phyloP scores from a whole-genome alignment of 2,888 invertebrate genomes.

The Aelia acuminata region DNA sequence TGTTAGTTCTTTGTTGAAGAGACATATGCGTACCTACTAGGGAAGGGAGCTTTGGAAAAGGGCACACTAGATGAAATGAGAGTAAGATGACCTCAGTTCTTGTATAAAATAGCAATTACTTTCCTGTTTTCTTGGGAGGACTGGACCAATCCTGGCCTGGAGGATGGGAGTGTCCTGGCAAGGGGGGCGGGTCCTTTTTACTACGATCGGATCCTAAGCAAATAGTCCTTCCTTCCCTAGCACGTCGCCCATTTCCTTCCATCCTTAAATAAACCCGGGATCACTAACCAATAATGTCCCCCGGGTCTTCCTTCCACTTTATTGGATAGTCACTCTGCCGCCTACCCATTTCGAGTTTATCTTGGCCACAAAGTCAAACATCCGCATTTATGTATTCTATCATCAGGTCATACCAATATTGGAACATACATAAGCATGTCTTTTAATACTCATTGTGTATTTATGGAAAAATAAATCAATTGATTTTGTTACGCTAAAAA shows the following conservation, averaged over 20 bases:
- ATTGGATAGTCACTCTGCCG: neutral
- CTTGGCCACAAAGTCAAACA: neutral
- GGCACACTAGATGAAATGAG: neutral
- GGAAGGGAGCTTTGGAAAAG: neutral
- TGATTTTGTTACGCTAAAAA: too few species aligned
- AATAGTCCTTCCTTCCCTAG: slow-evolving; percentile 35
- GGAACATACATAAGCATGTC: too few species aligned
- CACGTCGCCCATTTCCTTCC: slow-evolving; percentile 40
- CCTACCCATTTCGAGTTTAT: neutral
- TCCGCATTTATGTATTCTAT: too few species aligned
- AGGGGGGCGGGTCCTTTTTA: neutral
- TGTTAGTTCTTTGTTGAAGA: too few species aligned
- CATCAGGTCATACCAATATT: too few species aligned
- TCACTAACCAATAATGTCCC: slow-evolving; percentile 40
- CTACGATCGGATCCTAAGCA: neutral
- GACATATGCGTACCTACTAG: neutral
- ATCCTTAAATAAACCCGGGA: slow-evolving; percentile 28
- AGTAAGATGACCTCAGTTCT: neutral
- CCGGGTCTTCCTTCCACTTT: neutral
- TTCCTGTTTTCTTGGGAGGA: neutral
- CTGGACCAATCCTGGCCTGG: too few species aligned
- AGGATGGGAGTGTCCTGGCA: neutral
- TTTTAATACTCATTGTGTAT: too few species aligned
- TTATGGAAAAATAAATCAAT: too few species aligned
- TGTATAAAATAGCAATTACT: slow-evolving; percentile 42